phyloP scores from a whole-genome alignment of 2,113 vertebrate species.

The Corvus cornix region DNA sequence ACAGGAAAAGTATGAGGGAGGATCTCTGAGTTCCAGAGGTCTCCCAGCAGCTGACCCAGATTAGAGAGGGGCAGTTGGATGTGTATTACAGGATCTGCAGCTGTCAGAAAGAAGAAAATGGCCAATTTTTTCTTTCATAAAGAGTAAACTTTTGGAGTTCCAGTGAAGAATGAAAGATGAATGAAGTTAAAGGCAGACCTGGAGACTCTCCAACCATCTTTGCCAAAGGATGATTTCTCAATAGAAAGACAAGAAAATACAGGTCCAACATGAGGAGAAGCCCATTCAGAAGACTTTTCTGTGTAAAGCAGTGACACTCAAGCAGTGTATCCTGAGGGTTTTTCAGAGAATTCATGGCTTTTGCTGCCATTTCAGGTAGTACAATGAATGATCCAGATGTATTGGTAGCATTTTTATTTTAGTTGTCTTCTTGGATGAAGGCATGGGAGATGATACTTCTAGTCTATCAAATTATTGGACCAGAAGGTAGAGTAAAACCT shows the following conservation, averaged over 20 bases:
- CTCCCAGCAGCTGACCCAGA: slow-evolving; percentile 38
- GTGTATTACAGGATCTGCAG: slow-evolving; percentile 6
- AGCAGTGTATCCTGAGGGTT: background rate
- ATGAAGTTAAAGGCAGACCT: background rate
- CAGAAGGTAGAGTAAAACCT: background rate
- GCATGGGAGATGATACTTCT: background rate
- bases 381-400: background rate
- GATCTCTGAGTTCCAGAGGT: slow-evolving; percentile 28
- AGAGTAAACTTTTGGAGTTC: slow-evolving; percentile 36
- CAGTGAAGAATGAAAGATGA: background rate
- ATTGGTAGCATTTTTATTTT: background rate
- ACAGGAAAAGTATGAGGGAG: slow-evolving; percentile 40
- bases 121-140: background rate
- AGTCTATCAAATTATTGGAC: background rate
- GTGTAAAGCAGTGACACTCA: background rate
- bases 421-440: background rate
- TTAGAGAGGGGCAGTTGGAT: slow-evolving; percentile 3
- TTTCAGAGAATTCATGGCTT: background rate
- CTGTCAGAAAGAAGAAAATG: slow-evolving; percentile 23
- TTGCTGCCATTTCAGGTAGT: background rate
- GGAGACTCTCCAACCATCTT: background rate
- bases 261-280: background rate
- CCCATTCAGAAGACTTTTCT: background rate
- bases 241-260: background rate
- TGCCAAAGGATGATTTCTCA: slow-evolving; percentile 21